phyloP scores from a whole-genome alignment of 2,797 vertebrate genomes.

The Xenentodon cancila region DNA sequence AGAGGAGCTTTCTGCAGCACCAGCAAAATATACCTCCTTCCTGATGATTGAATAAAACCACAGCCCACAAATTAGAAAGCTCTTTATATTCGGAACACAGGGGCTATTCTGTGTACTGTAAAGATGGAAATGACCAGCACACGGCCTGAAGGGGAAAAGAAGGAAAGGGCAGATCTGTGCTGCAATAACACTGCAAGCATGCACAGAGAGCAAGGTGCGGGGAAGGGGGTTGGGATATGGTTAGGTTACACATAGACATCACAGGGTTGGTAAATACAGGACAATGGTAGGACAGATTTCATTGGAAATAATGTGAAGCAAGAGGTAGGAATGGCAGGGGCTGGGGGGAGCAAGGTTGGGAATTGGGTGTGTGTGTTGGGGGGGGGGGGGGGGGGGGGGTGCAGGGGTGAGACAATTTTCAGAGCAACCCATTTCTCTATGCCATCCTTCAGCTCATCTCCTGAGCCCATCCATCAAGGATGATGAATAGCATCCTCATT shows the following conservation, averaged over 20 bases:
- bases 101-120: constrained; percentile 45
- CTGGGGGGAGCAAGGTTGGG: constrained; percentile 15
- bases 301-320: constrained; percentile 37
- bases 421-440: constrained; percentile 57
- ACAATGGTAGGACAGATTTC: constrained; percentile 49
- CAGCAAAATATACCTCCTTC: constrained; percentile 48
- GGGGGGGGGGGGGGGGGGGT: background rate
- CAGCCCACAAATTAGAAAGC: constrained; percentile 56
- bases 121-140: constrained; percentile 54
- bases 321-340: constrained; percentile 25
- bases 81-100: constrained; percentile 52
- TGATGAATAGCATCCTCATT: constrained; percentile 70
- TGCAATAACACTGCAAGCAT: constrained; percentile 30
- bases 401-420: constrained; percentile 53
- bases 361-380: background rate
- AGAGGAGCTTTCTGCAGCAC: constrained; percentile 44
- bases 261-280: constrained; percentile 43
- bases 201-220: constrained; percentile 3
- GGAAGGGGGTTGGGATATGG: background rate
- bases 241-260: constrained; percentile 15
- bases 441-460: constrained; percentile 60
- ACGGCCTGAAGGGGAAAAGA: constrained; percentile 40
- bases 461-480: constrained; percentile 68
- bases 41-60: constrained; percentile 68
- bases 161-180: constrained; percentile 33